Evolutionary conservation across 2,888 invertebrate species (phyloP), one percentile per base, ranked within the genome.

Genomic region (Muscina levida): DNA sequence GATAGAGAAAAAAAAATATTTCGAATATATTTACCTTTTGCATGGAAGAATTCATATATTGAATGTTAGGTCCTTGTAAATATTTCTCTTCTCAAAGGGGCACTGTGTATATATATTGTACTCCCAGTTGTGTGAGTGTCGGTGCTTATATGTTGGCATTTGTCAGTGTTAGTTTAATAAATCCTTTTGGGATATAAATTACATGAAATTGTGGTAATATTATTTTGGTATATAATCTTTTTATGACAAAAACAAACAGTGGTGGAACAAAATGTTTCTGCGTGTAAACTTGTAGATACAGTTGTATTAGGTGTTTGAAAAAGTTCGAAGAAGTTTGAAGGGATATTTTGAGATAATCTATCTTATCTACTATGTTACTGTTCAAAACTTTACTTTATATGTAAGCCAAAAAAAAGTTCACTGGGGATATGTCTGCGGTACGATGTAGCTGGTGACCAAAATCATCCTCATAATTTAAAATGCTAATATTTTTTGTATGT

Each of bases 151-250:
- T 31, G 57, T n/a, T 6, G n/a, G 2, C 13, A 24, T 74, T 71
- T 37, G 39, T 66, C 48, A 66, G 65, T 71, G n/a, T 56, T 71
- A 76, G 37, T 77, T 57, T 65, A 22, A 46, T 46, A 71, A 77
- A 77, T 72, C 71, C 71, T 72, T 71, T 71, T 62, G 76, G 66
- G 62, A 17, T 56, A 71, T 46, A 71, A 57, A 53, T 57, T 48
- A 39, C 37, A 66, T 56, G 17, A 66, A 71, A 71, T 71, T 72
- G 71, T 71, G 71, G 66, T 56, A 56, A 71, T 37, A 71, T 71
- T 66, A 71, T 77, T 66, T 77, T 72, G n/a, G 46, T 77, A 48
- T 46, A 66, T 72, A 66, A 77, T 71, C 71, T 71, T 71, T 77
- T 68, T 57, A 42, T 10, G 46, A 31, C 10, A 19, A 66, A 48